Conservation (phyloP, 2,888 invertebrate genomes). For the Drosophila ustulata region DNA sequence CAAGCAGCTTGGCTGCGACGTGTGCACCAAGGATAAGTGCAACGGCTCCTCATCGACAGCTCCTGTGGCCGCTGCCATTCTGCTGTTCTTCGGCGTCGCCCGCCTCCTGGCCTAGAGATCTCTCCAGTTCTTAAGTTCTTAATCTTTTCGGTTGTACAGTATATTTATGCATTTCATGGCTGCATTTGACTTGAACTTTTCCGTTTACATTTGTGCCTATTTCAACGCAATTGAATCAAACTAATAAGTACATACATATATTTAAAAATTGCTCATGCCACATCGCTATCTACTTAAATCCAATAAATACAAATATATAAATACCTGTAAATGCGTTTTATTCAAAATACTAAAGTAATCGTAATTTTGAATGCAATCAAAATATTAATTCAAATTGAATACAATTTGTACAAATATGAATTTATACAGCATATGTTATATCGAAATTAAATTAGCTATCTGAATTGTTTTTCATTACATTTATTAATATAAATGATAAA, state of each 20-base stretch:
- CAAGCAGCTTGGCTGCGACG: slow-evolving; percentile 81
- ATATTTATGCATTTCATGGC: slow-evolving; percentile 27
- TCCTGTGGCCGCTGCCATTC: slow-evolving; percentile 74
- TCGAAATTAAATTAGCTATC: too few relatives aligned
- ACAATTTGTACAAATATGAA: too few relatives aligned
- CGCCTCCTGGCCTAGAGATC: slow-evolving; percentile 82
- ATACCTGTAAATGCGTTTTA: not conserved
- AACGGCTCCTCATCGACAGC: slow-evolving; percentile 75
- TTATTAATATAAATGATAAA: too few relatives aligned
- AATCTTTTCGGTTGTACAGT: slow-evolving; percentile 34
- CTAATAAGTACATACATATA: slow-evolving; percentile 29
- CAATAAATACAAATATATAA: not conserved
- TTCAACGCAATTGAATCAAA: slow-evolving; percentile 28
- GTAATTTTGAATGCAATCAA: too few relatives aligned
- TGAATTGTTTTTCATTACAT: too few relatives aligned
- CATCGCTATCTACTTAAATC: not conserved
- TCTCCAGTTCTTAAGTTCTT: slow-evolving; percentile 33
- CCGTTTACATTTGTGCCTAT: slow-evolving; percentile 49
- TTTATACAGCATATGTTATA: too few relatives aligned
- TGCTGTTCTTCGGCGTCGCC: slow-evolving; percentile 77
- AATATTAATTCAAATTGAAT: too few relatives aligned
- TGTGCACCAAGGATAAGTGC: slow-evolving; percentile 81
- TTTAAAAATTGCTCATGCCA: slow-evolving; percentile 8
- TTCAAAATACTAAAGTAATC: too few relatives aligned
- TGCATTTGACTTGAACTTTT: slow-evolving; percentile 34